Evolutionary conservation across 2,797 vertebrate genomes (phyloP).

Genomic region (Darevskia nairensis): DNA sequence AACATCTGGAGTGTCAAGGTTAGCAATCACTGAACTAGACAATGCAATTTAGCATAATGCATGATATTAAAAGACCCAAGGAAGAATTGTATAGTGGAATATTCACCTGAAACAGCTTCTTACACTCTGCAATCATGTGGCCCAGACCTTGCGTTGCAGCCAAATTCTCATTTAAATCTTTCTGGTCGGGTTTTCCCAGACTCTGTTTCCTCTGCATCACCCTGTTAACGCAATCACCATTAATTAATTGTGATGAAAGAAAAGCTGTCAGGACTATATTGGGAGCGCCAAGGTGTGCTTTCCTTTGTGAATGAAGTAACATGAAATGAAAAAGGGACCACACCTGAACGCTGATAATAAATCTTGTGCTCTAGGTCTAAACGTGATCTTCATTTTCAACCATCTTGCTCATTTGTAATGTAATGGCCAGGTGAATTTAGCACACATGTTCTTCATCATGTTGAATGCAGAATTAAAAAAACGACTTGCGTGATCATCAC

Average conservation of each 20-base stretch:
- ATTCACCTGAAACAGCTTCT: slow-evolving; percentile 95
- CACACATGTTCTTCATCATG: too few relatives aligned
- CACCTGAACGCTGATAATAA: background rate
- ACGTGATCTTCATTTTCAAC: background rate
- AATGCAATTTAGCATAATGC: background rate
- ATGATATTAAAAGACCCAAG: background rate
- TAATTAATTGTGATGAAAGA: slow-evolving; percentile 15
- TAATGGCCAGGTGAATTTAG: slow-evolving; percentile 4
- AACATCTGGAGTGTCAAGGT: too few relatives aligned
- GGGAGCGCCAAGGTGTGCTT: background rate
- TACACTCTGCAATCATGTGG: slow-evolving; percentile 99
- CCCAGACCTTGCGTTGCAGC: slow-evolving; percentile 95
- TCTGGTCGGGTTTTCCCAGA: slow-evolving; percentile 96
- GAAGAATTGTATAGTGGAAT: background rate
- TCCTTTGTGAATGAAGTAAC: background rate
- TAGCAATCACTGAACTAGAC: too few relatives aligned
- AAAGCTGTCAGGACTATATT: background rate
- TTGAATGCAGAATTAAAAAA: background rate
- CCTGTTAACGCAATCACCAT: slow-evolving; percentile 72
- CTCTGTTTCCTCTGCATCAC: slow-evolving; percentile 97
- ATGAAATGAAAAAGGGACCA: background rate
- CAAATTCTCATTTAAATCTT: slow-evolving; percentile 97
- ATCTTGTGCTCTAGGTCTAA: background rate
- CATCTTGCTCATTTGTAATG: background rate
- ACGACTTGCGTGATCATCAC: background rate